These are phyloP conservation scores for Dasysyrphus albostriatus DNA, from an alignment of 2,888 invertebrate species.

Conservation along the genomic window DNA sequence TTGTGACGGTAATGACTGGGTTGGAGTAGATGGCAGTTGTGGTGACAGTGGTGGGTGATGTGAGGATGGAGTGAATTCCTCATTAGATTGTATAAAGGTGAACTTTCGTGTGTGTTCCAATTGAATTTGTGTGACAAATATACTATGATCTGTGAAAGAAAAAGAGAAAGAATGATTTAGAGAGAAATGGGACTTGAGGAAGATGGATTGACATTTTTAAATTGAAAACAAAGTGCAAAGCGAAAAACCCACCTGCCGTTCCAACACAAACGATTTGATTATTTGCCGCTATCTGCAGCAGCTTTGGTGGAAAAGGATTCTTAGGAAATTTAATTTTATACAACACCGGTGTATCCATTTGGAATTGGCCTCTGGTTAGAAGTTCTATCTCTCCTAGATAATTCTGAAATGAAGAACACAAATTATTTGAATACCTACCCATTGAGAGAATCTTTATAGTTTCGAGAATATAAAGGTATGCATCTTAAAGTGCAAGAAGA, in stretches of 20 bases:
- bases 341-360: constrained; percentile 82
- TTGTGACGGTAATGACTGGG: constrained; percentile 34
- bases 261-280: constrained; percentile 86
- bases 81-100: constrained; percentile 79
- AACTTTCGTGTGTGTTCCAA: constrained; percentile 82
- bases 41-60: constrained; percentile 46
- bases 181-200: neutral
- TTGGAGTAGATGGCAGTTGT: constrained; percentile 31
- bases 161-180: neutral
- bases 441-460: neutral
- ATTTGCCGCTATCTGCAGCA: constrained; percentile 86
- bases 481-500: neutral
- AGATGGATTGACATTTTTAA: constrained; percentile 16
- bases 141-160: constrained; percentile 79
- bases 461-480: neutral
- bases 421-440: constrained; percentile 1
- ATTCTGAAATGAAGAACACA: constrained; percentile 82
- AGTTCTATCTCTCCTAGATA: constrained; percentile 86
- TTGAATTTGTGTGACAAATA: constrained; percentile 82
- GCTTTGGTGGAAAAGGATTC: constrained; percentile 85
- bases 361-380: constrained; percentile 82
- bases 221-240: constrained; percentile 28
- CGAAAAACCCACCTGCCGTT: constrained; percentile 84
- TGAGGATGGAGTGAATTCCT: constrained; percentile 36
- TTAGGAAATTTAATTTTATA: constrained; percentile 87